A percentile compares a stretch with the other conserved stretches of the same genome.
phyloP scores from a whole-genome alignment of 2,113 vertebrate genomes.

The Chloropsis hardwickii region DNA sequence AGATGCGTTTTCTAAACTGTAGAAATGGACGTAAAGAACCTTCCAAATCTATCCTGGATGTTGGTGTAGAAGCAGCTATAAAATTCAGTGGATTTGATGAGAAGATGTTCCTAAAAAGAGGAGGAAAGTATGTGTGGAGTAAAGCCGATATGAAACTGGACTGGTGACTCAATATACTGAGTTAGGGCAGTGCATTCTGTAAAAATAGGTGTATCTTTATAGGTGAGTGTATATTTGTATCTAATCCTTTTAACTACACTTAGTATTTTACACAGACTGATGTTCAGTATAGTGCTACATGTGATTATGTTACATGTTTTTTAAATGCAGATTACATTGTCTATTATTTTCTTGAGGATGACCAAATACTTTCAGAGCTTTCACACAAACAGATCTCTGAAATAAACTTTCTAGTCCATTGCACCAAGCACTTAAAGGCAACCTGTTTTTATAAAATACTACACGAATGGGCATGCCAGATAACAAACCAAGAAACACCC shows the following conservation, averaged over 20 bases:
- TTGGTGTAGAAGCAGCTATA: slow-evolving; percentile 87
- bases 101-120: slow-evolving; percentile 88
- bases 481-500: background rate
- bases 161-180: slow-evolving; percentile 75
- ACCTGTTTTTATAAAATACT: background rate
- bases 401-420: background rate
- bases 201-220: background rate
- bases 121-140: slow-evolving; percentile 93
- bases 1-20: slow-evolving; percentile 97
- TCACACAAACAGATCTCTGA: background rate
- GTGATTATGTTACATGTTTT: background rate
- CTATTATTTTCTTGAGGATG: background rate
- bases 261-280: background rate
- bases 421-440: background rate
- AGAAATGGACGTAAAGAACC: slow-evolving; percentile 87
- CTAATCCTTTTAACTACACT: background rate
- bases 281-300: background rate
- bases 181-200: background rate
- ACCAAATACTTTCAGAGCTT: background rate
- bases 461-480: background rate
- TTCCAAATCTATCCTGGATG: slow-evolving; percentile 90
- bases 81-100: slow-evolving; percentile 93
- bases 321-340: background rate
- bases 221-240: background rate
- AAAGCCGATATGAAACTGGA: slow-evolving; percentile 91